phyloP scores from a whole-genome alignment of 2,888 invertebrate genomes.

The Priapulus caudatus region DNA sequence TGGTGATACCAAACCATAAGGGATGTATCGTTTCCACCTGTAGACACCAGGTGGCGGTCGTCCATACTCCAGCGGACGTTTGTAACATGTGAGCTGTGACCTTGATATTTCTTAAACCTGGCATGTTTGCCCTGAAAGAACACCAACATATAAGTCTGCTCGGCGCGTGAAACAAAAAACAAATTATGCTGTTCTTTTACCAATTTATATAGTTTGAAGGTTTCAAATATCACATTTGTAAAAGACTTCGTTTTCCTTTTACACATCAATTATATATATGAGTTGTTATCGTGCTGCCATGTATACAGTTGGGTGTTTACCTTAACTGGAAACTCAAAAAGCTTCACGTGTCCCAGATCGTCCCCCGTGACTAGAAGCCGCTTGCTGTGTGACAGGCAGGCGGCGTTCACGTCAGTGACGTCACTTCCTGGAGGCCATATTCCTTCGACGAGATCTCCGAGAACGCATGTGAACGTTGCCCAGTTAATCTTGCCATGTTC shows the following conservation, averaged over 20 bases:
- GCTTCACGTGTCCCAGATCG: slow-evolving; percentile 41
- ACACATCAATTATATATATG: too few species aligned
- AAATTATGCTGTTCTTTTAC: too few species aligned
- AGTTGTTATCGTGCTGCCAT: too few species aligned
- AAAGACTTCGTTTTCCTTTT: too few species aligned
- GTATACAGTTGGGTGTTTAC: too few species aligned
- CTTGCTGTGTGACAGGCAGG: slow-evolving; percentile 31
- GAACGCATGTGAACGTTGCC: slow-evolving; percentile 39
- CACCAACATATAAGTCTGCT: too few species aligned
- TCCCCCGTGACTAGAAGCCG: slow-evolving; percentile 39
- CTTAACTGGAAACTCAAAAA: slow-evolving; percentile 39
- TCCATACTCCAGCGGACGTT: slow-evolving; percentile 22
- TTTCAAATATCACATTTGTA: too few species aligned
- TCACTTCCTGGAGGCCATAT: slow-evolving; percentile 41
- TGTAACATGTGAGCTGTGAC: slow-evolving; percentile 22
- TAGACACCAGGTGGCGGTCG: slow-evolving; percentile 32
- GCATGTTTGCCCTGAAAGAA: slow-evolving; percentile 36
- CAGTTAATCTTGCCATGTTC: slow-evolving; percentile 33
- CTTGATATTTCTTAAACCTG: slow-evolving; percentile 36
- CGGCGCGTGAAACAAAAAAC: too few species aligned
- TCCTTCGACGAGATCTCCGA: slow-evolving; percentile 38
- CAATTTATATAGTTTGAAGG: too few species aligned
- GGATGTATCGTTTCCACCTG: slow-evolving; percentile 40
- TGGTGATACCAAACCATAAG: slow-evolving; percentile 38
- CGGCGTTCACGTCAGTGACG: slow-evolving; percentile 40